A percentile compares a stretch with the other conserved stretches of the same genome.
Evolutionary conservation across 2,888 invertebrate species (phyloP).

Genomic region (Seira sanloemensis): DNA sequence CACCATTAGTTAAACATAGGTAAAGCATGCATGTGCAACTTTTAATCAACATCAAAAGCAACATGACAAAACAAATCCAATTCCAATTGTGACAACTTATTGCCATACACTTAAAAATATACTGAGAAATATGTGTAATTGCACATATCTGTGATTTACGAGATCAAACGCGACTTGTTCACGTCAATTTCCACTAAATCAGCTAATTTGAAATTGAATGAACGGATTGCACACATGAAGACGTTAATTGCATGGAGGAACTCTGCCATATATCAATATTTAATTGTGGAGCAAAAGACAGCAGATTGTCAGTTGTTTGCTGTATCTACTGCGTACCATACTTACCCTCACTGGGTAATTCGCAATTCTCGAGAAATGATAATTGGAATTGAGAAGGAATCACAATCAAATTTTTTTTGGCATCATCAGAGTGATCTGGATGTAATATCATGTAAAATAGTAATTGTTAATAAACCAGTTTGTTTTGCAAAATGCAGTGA

Average conservation of each 20-base stretch:
- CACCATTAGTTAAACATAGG: constrained; percentile 31
- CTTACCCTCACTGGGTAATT: not conserved
- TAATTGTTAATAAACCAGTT: constrained; percentile 31
- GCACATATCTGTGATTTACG: constrained; percentile 2
- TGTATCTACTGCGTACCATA: no score
- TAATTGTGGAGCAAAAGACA: no score
- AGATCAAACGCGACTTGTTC: not conserved
- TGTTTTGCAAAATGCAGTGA: constrained; percentile 28
- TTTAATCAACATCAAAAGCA: not conserved
- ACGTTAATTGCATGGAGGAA: constrained; percentile 17
- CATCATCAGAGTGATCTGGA: constrained; percentile 7
- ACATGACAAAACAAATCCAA: not conserved
- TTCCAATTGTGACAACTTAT: not conserved
- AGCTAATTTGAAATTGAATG: constrained; percentile 5
- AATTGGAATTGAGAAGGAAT: constrained; percentile 1
- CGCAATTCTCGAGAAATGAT: constrained; percentile 1
- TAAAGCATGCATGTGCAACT: not conserved
- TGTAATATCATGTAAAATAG: constrained; percentile 7
- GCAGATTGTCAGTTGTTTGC: no score
- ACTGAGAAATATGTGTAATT: constrained; percentile 5
- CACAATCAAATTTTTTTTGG: not conserved
- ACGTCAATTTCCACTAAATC: constrained; percentile 11
- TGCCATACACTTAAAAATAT: not conserved
- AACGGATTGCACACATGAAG: not conserved
- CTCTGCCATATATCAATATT: not conserved